Evolutionary conservation across 2,888 invertebrate species (phyloP), one percentile per base, ranked within the genome.

Genomic region (Agrotis clavis): DNA sequence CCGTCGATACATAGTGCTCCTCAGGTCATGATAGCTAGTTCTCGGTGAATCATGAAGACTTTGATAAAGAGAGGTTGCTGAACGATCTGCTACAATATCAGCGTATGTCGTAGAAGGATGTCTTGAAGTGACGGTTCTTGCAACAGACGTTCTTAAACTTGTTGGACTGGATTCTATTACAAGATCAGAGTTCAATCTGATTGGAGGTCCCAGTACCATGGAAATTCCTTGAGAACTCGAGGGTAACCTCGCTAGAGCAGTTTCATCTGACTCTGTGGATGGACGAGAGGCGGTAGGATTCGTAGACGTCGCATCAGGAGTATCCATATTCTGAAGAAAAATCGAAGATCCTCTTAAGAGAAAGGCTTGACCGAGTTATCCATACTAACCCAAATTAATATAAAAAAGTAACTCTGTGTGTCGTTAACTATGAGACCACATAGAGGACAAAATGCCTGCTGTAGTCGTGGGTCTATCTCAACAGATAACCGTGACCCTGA

Each of bases 121-220:
- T 35, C 41, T 41, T 41, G 41, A 41, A 41, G 41, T 41, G 9
- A 41, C 9, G 1, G 13, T 11, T 35, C n/a, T 6, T 5, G 3
- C 35, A 3, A 25, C 25, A 54, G 47, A 1, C 19, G 61, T 30
- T 14, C 30, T 7, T 13, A 19, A 65, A 45, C 0, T 50, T 4
- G 19, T 1, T 41, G 25, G 2, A 65, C 18, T 75, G 18, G 14
- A 7, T 2, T 25, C 41, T n/a, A 41, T 1, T 21, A 50, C n/a
- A 19, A 45, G 4, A 30, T 45, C 2, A 11, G 70, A 1, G 19
- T 19, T 56, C 9, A 67, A 50, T 30, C 30, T 56, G 16, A 72
- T 72, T 50, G 56, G 14, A 67, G 72, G 72, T 16, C 72, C 72
- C 2, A 45, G 48, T n/a, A 72, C 76, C 72, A 72, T 72, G 14